Evolutionary conservation across 2,797 vertebrate species (phyloP).

Genomic region (Neomorphus geoffroyi): DNA sequence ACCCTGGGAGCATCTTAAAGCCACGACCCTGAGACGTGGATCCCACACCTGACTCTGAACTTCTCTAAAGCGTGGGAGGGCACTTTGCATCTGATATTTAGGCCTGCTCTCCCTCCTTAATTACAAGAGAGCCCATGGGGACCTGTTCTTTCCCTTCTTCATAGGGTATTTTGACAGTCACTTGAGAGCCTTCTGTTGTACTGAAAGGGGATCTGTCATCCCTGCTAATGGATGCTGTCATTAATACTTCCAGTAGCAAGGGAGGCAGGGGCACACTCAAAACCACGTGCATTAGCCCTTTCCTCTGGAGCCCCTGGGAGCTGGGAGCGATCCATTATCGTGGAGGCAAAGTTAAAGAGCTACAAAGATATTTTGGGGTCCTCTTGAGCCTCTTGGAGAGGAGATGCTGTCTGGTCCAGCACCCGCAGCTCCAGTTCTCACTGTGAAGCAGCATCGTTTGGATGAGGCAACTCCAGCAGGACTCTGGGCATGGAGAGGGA

Average conservation of each 20-base stretch:
- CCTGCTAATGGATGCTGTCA: slow-evolving; percentile 44
- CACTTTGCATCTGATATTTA: not conserved
- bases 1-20: not conserved
- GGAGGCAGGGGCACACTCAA: not conserved
- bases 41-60: not conserved
- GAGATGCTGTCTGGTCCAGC: not conserved
- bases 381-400: not conserved
- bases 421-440: fast-evolving
- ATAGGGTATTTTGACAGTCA: slow-evolving; percentile 1
- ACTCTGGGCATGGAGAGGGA: no score
- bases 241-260: not conserved
- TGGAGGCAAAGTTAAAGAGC: not conserved
- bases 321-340: not conserved
- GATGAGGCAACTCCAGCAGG: not conserved
- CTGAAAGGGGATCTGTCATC: slow-evolving; percentile 30
- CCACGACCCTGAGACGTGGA: fast-evolving
- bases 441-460: not conserved
- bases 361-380: not conserved
- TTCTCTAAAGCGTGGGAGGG: not conserved
- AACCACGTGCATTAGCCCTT: not conserved
- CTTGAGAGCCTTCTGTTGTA: slow-evolving; percentile 14
- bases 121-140: not conserved
- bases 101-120: not conserved
- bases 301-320: not conserved
- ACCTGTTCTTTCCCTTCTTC: not conserved